A percentile compares a stretch with the other conserved stretches of the same genome.
Evolutionary conservation across 2,797 vertebrate species (phyloP).

Genomic region (Platalea minor): DNA sequence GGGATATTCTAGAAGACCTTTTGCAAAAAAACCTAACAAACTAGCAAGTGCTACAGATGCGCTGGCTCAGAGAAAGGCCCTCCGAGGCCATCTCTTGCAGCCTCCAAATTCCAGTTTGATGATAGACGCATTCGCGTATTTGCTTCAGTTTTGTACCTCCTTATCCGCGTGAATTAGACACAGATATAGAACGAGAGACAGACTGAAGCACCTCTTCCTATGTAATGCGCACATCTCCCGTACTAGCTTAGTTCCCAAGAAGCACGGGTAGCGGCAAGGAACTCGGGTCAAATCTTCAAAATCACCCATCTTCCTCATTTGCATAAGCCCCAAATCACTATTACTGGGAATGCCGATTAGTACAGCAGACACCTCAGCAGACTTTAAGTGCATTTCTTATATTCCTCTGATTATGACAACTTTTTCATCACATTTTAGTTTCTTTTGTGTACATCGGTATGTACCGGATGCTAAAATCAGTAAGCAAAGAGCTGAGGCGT

Average conservation of each 20-base stretch:
- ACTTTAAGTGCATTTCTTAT: no score
- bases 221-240: rapidly evolving
- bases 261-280: background rate
- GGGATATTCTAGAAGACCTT: background rate
- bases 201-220: background rate
- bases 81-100: background rate
- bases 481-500: background rate
- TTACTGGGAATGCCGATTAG: background rate
- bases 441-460: background rate
- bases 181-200: background rate
- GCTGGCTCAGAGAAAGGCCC: background rate
- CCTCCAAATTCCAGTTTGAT: background rate
- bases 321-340: background rate
- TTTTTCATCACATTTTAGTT: background rate
- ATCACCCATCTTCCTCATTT: background rate
- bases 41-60: background rate
- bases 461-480: background rate
- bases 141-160: background rate
- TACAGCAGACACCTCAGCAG: background rate
- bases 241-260: background rate
- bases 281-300: background rate
- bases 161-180: background rate
- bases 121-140: background rate
- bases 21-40: background rate
- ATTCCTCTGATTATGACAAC: background rate